phyloP scores from a whole-genome alignment of 2,888 invertebrate species.

The Flabesymbios commensalis region DNA sequence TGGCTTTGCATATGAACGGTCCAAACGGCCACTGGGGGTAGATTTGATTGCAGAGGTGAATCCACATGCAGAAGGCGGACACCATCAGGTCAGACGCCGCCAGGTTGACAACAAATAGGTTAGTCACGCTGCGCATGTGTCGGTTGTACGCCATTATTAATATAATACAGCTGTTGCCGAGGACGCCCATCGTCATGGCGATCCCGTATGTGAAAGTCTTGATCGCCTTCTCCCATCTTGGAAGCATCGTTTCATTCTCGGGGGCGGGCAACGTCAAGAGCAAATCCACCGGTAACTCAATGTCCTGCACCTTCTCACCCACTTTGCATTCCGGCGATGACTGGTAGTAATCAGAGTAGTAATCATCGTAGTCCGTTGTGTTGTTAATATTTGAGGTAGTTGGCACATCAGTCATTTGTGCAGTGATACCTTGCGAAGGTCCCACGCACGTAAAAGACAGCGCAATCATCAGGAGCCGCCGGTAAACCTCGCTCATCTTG shows the following conservation, averaged over 20 bases:
- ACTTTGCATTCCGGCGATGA: no score
- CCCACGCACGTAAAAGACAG: no score
- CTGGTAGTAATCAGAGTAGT: no score
- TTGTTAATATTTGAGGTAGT: no score
- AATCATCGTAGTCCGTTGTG: no score
- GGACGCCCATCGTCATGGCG: conserved; percentile 42
- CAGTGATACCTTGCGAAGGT: no score
- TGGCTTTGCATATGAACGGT: conserved; percentile 38
- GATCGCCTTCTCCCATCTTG: conserved; percentile 14
- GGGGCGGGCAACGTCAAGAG: not conserved
- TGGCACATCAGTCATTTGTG: no score
- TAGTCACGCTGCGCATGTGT: conserved; percentile 46
- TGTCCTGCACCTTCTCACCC: no score
- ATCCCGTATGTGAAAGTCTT: conserved; percentile 35
- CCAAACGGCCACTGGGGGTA: conserved; percentile 48
- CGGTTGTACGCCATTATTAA: conserved; percentile 43
- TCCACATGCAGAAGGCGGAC: conserved; percentile 52
- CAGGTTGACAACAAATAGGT: conserved; percentile 47
- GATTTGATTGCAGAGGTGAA: conserved; percentile 48
- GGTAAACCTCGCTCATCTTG: no score
- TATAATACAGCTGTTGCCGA: conserved; percentile 48
- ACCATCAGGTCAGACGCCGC: conserved; percentile 52
- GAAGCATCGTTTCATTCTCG: not conserved
- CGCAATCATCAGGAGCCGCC: no score
- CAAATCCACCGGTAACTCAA: no score